Percentiles rank a stretch among this genome's conserved stretches.
These are phyloP conservation scores for Mactra quadrangularis DNA, from an alignment of 1,140 invertebrate species.

Conservation along the genomic window DNA sequence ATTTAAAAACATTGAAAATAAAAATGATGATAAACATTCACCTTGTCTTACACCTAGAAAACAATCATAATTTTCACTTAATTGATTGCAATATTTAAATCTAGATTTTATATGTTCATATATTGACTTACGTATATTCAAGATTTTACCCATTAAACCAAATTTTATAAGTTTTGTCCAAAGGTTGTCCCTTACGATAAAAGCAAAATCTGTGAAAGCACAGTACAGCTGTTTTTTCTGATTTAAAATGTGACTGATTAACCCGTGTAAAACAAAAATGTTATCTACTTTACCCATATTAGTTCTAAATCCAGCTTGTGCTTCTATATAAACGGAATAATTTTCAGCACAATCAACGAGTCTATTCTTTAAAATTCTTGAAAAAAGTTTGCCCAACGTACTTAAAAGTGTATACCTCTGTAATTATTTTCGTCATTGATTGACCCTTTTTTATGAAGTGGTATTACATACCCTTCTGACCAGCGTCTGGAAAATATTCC, in stretches of 20 bases:
- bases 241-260: constrained; percentile 9
- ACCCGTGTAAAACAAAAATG: constrained; percentile 23
- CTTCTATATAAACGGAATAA: constrained; percentile 13
- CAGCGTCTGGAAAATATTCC: constrained; percentile 19
- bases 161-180: constrained; percentile 32
- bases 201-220: constrained; percentile 50
- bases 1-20: constrained; percentile 49
- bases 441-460: constrained; percentile 35
- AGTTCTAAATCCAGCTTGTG: constrained; percentile 20
- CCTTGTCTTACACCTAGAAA: constrained; percentile 43
- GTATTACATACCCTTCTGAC: constrained; percentile 35
- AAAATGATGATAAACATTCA: constrained; percentile 47
- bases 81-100: constrained; percentile 14
- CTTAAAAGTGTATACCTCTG: constrained; percentile 38
- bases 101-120: constrained; percentile 42
- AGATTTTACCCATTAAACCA: constrained; percentile 22
- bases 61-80: background rate
- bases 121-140: constrained; percentile 35
- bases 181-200: constrained; percentile 3
- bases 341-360: constrained; percentile 10
- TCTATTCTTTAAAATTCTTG: constrained; percentile 45
- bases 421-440: constrained; percentile 35
- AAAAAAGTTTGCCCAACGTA: constrained; percentile 36
- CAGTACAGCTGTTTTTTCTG: constrained; percentile 17
- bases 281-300: constrained; percentile 22